These are phyloP conservation scores for Abrostola tripartita DNA, from an alignment of 2,888 invertebrate genomes.

Conservation along the genomic window DNA sequence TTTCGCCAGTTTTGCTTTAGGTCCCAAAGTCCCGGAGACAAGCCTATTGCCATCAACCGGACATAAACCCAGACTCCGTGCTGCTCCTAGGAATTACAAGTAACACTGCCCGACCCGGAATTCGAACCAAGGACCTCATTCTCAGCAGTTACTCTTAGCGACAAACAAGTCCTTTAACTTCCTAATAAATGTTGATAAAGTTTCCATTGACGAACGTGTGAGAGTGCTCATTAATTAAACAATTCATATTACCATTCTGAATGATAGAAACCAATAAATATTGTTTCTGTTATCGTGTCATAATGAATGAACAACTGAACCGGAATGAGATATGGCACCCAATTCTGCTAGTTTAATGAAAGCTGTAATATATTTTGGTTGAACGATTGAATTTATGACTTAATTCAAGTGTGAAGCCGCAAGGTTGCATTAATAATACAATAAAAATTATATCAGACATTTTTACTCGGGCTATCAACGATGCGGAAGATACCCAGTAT, in stretches of 20 bases:
- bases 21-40: too few relatives aligned
- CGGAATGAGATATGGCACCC: conserved; percentile 3
- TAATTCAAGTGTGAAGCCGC: not conserved
- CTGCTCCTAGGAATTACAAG: too few relatives aligned
- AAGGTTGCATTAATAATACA: not conserved
- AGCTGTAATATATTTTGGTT: conserved; percentile 4
- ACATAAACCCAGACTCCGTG: too few relatives aligned
- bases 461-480: too few relatives aligned
- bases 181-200: not conserved
- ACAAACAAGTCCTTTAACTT: too few relatives aligned
- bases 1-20: too few relatives aligned
- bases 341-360: conserved; percentile 4
- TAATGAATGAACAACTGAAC: conserved; percentile 2
- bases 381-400: conserved; percentile 5
- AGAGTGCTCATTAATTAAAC: too few relatives aligned
- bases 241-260: not conserved
- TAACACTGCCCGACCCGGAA: too few relatives aligned
- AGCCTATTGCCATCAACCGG: too few relatives aligned
- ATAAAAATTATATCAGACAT: not conserved
- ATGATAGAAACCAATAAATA: conserved; percentile 4
- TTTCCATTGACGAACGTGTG: not conserved
- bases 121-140: too few relatives aligned
- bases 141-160: too few relatives aligned
- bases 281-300: conserved; percentile 1
- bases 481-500: too few relatives aligned